These are phyloP conservation scores for Cryptoleucopteryx plumbea DNA, from an alignment of 2,113 vertebrate species.

Conservation along the genomic window DNA sequence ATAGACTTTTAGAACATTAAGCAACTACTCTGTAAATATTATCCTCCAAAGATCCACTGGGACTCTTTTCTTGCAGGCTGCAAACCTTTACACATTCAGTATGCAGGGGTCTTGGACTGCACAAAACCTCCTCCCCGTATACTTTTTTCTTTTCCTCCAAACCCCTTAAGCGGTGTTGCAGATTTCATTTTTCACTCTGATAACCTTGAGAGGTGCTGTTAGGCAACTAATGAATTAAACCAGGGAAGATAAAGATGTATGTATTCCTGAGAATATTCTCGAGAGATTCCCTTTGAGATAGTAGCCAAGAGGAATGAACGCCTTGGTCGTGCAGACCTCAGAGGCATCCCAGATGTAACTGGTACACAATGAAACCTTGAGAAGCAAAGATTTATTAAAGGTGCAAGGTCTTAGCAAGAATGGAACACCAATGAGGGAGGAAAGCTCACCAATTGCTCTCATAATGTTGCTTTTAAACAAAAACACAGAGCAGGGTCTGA, in stretches of 20 bases:
- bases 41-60: not conserved
- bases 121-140: not conserved
- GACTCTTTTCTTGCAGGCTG: not conserved
- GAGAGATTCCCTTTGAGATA: not conserved
- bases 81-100: not conserved
- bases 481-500: not conserved
- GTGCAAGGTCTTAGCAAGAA: not conserved
- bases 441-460: not conserved
- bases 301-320: not conserved
- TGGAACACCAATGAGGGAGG: not conserved
- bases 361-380: not conserved
- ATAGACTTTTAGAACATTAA: not conserved
- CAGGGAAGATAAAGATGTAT: not conserved
- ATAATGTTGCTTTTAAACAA: not conserved
- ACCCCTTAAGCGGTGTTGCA: not conserved
- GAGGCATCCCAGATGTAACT: not conserved
- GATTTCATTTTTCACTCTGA: not conserved
- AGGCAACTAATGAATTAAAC: not conserved
- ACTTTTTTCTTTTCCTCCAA: not conserved
- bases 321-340: not conserved
- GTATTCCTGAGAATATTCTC: not conserved
- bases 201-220: not conserved
- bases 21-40: not conserved
- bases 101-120: not conserved
- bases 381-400: not conserved